phyloP scores from a whole-genome alignment of 2,113 vertebrate genomes.

The Amazona guildingii region DNA sequence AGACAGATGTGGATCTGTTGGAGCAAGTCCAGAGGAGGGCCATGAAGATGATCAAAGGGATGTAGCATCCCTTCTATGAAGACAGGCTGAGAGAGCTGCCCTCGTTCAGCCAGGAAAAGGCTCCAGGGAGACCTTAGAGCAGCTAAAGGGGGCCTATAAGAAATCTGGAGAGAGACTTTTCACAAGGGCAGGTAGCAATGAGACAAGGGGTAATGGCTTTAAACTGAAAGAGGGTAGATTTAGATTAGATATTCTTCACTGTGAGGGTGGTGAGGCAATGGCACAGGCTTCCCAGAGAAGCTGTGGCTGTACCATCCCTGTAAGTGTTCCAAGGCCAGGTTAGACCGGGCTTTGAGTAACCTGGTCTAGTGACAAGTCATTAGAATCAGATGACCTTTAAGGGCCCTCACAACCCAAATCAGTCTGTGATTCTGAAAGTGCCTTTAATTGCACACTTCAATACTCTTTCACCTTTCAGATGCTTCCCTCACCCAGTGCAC shows the following conservation, averaged over 20 bases:
- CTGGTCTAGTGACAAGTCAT: background rate
- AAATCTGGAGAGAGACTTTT: background rate
- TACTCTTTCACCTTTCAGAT: background rate
- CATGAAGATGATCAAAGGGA: background rate
- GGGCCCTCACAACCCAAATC: background rate
- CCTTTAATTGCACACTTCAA: background rate
- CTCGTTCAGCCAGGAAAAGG: background rate
- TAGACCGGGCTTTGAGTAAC: background rate
- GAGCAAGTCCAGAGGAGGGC: background rate
- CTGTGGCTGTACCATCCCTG: background rate
- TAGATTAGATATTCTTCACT: background rate
- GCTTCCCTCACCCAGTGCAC: accelerated
- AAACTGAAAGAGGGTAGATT: background rate
- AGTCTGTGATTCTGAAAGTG: background rate
- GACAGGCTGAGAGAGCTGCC: background rate
- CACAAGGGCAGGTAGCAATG: background rate
- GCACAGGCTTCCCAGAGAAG: background rate
- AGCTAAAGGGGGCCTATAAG: background rate
- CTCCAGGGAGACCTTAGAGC: background rate
- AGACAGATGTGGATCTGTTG: background rate
- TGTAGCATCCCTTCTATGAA: background rate
- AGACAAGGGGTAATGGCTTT: background rate
- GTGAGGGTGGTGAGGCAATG: background rate
- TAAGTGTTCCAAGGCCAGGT: background rate
- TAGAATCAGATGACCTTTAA: background rate